A percentile compares a stretch with the other conserved stretches of the same genome.
These are phyloP conservation scores for Glossophaga mutica DNA, from an alignment of 2,797 vertebrate genomes.

Conservation along the genomic window DNA sequence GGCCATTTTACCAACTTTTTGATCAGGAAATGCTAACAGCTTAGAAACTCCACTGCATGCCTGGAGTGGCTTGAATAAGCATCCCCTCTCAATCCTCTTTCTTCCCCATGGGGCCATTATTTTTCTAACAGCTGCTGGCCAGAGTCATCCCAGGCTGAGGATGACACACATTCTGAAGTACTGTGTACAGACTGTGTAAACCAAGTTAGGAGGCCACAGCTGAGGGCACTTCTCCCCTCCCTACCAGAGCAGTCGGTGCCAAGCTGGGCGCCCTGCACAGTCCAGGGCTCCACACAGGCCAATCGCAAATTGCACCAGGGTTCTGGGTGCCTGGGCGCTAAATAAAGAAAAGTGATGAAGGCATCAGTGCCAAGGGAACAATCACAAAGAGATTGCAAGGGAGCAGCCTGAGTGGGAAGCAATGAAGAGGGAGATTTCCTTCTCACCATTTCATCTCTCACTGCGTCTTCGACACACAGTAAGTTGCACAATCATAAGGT, in stretches of 20 bases:
- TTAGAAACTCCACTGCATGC: neutral
- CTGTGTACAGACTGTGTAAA: neutral
- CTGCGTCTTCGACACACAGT: neutral
- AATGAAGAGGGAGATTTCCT: neutral
- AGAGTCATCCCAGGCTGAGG: neutral
- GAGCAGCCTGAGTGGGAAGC: neutral
- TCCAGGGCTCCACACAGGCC: neutral
- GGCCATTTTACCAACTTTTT: neutral
- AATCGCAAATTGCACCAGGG: neutral
- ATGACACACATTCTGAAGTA: neutral
- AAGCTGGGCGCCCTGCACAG: neutral
- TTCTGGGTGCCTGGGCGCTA: neutral
- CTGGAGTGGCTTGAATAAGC: neutral
- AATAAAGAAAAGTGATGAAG: neutral
- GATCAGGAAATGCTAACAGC: neutral
- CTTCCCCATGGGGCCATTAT: neutral
- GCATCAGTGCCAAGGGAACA: neutral
- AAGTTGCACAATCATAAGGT: neutral
- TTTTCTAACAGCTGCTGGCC: neutral
- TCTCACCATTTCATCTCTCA: neutral
- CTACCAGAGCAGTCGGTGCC: accelerated
- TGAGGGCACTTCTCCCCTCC: neutral
- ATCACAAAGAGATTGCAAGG: neutral
- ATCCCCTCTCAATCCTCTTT: neutral
- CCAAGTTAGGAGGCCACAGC: neutral